phyloP scores from a whole-genome alignment of 2,797 vertebrate genomes.

The Hippoglossus hippoglossus region DNA sequence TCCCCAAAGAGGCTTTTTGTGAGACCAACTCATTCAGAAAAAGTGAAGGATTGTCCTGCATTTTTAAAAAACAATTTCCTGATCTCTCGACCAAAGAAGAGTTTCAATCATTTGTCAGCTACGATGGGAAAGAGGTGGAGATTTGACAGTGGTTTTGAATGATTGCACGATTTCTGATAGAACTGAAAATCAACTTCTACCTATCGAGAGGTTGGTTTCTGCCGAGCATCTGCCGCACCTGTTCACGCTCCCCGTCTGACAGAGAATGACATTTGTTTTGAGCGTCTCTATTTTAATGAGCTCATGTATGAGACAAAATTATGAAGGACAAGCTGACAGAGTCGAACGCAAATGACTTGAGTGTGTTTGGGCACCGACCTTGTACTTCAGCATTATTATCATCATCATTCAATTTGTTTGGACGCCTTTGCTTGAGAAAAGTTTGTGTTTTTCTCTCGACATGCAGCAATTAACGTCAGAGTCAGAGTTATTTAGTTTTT shows the following conservation, averaged over 20 bases:
- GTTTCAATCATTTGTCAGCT: constrained; percentile 12
- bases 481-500: background rate
- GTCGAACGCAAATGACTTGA: constrained; percentile 23
- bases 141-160: background rate
- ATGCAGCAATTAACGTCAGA: background rate
- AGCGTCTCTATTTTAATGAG: constrained; percentile 15
- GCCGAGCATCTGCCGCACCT: constrained; percentile 4
- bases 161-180: constrained; percentile 8
- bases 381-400: constrained; percentile 12
- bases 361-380: background rate
- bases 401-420: constrained; percentile 2
- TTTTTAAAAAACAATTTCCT: background rate
- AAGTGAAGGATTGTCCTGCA: background rate
- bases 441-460: constrained; percentile 1
- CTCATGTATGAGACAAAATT: background rate
- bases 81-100: background rate
- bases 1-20: constrained; percentile 31
- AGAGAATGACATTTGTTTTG: constrained; percentile 4
- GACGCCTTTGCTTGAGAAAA: constrained; percentile 12
- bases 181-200: constrained; percentile 6
- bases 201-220: constrained; percentile 15
- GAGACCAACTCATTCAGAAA: constrained; percentile 2
- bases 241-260: constrained; percentile 9
- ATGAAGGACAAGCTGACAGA: constrained; percentile 13
- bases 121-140: background rate